Evolutionary conservation across 2,888 invertebrate genomes (phyloP).

Genomic region (Pinctada fucata): DNA sequence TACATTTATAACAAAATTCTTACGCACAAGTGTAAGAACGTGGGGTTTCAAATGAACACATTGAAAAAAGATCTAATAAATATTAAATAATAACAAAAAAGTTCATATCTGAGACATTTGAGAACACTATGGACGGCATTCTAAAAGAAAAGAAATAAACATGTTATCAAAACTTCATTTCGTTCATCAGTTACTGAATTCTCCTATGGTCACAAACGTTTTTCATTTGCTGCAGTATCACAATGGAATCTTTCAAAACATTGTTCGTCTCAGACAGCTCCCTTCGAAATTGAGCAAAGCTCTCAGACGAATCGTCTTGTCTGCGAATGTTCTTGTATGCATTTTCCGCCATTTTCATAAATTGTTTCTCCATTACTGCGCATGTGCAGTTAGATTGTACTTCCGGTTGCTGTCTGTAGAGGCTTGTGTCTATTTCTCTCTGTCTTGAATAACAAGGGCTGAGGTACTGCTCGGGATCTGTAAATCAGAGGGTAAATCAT

Average conservation of each 20-base stretch:
- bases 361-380: constrained; percentile 61
- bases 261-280: constrained; percentile 61
- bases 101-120: too few species aligned
- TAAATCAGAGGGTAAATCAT: too few species aligned
- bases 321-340: constrained; percentile 59
- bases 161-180: too few species aligned
- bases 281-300: constrained; percentile 59
- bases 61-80: too few species aligned
- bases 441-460: not conserved
- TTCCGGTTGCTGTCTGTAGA: constrained; percentile 35
- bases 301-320: constrained; percentile 52
- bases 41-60: too few species aligned
- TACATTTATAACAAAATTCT: too few species aligned
- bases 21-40: too few species aligned
- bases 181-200: too few species aligned
- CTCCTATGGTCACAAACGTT: constrained; percentile 56
- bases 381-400: constrained; percentile 58
- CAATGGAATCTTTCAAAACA: constrained; percentile 57
- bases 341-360: constrained; percentile 62
- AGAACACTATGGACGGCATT: too few species aligned
- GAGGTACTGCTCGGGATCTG: not conserved
- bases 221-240: constrained; percentile 56
- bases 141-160: too few species aligned
- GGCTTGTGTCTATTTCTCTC: not conserved
- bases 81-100: too few species aligned